phyloP scores from a whole-genome alignment of 30 jellyfish, hydroid and myxozoan species.

The Cassiopea andromeda region DNA sequence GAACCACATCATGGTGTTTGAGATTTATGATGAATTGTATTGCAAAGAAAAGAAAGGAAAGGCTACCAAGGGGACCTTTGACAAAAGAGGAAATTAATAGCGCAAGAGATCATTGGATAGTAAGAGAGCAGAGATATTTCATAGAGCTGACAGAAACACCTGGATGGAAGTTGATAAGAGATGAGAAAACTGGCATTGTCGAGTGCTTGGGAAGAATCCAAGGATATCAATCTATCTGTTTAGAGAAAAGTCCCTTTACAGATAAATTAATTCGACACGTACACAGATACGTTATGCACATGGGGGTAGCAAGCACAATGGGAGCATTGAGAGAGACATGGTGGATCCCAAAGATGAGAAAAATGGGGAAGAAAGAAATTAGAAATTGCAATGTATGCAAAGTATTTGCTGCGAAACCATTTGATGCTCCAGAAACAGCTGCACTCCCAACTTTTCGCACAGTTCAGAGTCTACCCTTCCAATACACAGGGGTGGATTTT shows the following conservation, averaged over 20 bases:
- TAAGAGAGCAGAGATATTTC: background rate
- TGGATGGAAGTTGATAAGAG: background rate
- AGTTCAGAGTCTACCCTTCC: constrained; percentile 5
- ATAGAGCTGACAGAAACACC: background rate
- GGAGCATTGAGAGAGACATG: background rate
- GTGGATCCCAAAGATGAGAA: constrained; percentile 30
- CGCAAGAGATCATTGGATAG: constrained; percentile 21
- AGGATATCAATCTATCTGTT: background rate
- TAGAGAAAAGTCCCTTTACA: background rate
- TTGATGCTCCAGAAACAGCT: constrained; percentile 25
- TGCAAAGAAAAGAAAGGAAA: constrained; percentile 39
- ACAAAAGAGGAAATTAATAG: constrained; percentile 23
- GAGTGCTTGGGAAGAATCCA: background rate
- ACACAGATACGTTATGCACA: background rate
- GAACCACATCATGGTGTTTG: constrained; percentile 41
- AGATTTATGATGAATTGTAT: constrained; percentile 32
- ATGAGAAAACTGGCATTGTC: background rate
- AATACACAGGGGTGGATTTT: constrained; percentile 23
- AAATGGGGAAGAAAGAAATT: background rate
- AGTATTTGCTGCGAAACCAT: constrained; percentile 27
- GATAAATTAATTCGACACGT: background rate
- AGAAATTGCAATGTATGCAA: constrained; percentile 22
- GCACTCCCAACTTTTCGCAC: constrained; percentile 13
- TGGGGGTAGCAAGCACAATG: background rate
- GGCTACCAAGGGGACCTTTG: constrained; percentile 39